Conservation (phyloP, 1,140 invertebrate species). For the Condylostylus longicornis region DNA sequence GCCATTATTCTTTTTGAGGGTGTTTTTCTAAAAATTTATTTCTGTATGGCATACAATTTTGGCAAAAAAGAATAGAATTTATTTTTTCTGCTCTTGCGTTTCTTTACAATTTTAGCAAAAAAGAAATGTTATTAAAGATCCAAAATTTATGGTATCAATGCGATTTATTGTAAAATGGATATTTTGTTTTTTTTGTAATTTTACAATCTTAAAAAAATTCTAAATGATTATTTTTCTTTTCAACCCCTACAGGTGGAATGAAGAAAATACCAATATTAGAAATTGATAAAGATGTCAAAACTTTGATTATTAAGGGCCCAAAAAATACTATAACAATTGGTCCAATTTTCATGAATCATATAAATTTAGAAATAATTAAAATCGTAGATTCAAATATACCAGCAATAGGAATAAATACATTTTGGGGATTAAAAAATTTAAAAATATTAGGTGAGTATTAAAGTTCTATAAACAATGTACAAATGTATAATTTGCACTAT, state of each 20-base stretch:
- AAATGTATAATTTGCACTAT: no score
- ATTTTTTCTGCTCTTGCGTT: no score
- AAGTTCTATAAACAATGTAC: no score
- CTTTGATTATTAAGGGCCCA: slow-evolving; percentile 54
- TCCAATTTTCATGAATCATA: slow-evolving; percentile 48
- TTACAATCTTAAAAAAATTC: neutral
- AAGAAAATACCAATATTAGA: slow-evolving; percentile 40
- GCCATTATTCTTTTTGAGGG: no score
- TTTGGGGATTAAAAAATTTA: slow-evolving; percentile 56
- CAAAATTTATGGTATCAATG: no score
- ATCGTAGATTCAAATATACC: slow-evolving; percentile 61
- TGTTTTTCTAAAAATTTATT: no score
- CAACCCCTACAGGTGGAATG: slow-evolving; percentile 43
- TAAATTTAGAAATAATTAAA: slow-evolving; percentile 52
- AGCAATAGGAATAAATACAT: slow-evolving; percentile 60
- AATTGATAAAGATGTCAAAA: slow-evolving; percentile 44
- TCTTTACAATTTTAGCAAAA: no score
- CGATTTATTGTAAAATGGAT: no score
- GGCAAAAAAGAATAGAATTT: no score
- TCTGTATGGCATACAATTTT: no score
- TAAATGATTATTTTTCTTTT: neutral
- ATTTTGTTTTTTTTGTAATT: no score
- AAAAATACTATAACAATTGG: slow-evolving; percentile 57
- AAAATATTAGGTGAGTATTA: slow-evolving; percentile 37
- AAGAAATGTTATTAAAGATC: no score